These are phyloP conservation scores for Theretra japonica DNA, from an alignment of 2,888 invertebrate genomes.

Conservation along the genomic window DNA sequence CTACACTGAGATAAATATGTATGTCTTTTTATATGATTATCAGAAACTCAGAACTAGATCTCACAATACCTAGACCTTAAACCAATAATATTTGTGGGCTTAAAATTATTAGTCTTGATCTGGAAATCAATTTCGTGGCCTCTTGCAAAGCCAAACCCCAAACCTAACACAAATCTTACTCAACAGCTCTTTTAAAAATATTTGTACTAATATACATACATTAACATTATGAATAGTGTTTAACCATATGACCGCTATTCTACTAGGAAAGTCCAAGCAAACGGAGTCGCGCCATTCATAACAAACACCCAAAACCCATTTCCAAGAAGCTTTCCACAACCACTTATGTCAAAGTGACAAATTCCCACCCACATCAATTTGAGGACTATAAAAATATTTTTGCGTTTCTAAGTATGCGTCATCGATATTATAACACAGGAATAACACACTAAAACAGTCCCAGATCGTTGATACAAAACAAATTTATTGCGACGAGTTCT, in stretches of 20 bases:
- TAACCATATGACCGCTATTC: constrained; percentile 5
- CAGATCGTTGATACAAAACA: constrained; percentile 29
- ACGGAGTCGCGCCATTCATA: background rate
- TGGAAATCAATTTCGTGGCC: too few species aligned
- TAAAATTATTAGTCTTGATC: too few species aligned
- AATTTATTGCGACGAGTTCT: constrained; percentile 33
- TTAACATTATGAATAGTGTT: background rate
- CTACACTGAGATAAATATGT: too few species aligned
- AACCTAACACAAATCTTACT: too few species aligned
- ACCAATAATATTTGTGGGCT: too few species aligned
- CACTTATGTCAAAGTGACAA: constrained; percentile 16
- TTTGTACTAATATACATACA: background rate
- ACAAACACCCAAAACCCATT: background rate
- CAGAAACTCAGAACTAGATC: too few species aligned
- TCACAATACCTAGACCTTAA: too few species aligned
- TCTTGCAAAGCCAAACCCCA: too few species aligned
- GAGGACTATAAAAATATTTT: constrained; percentile 24
- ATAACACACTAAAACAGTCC: constrained; percentile 19
- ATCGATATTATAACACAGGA: constrained; percentile 23
- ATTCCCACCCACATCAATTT: constrained; percentile 19
- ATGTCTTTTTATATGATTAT: too few species aligned
- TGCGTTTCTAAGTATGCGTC: constrained; percentile 20
- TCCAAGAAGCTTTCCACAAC: constrained; percentile 15
- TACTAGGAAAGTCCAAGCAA: background rate
- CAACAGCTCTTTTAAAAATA: too few species aligned